Base-by-base conservation (phyloP, 2,113 vertebrate genomes). In the Onychostruthus taczanowskii region DNA sequence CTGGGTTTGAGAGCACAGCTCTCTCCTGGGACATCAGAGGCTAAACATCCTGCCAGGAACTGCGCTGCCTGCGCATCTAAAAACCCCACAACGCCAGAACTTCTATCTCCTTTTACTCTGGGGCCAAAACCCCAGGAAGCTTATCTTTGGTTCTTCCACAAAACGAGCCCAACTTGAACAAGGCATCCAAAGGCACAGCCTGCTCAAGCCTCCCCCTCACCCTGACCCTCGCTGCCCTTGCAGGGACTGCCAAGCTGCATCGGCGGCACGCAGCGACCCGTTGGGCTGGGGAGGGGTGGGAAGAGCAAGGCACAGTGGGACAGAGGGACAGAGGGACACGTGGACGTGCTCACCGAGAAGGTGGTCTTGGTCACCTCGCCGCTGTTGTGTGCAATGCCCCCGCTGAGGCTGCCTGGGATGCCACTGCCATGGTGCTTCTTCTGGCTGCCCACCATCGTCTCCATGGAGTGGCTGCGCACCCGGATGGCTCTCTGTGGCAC, bases 391-490 rank as follows among this genome's bases (percentile, higher is more conserved):
- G 97, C 96, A 49, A 99, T 98, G 93, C 96, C 98, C 72, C 99
- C 99, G 0, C 99, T 99, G 92, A 99, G 98, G 95, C 99, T 99
- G 83, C 98, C 99, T 0, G 99, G 98, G 67, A 99, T 98, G 41
- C 98, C 97, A 0, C 97, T 89, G 0, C 98, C 16, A 0, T 99
- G 98, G 41, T 99, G 98, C 91, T 98, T 98, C 97, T 96, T 98
- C 83, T 99, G 99, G 78, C 98, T 98, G 66, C 99, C 98, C 59
- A 98, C 99, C 99, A 99, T 98, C 6, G 99, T 99, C 97, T 99
- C 99, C 99, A 99, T 99, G 96, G 99, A 99, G 95, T 99, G 98
- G 87, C 99, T 99, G 73, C 99, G 98, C 46, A 99, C 99, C 0
- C 99, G 98, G 98, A 99, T 99, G 23, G 99, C 99, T 96, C 99